Percentiles rank a stretch among this genome's conserved stretches.
phyloP scores from a whole-genome alignment of 2,113 vertebrate genomes.

The Sclerurus mexicanus region DNA sequence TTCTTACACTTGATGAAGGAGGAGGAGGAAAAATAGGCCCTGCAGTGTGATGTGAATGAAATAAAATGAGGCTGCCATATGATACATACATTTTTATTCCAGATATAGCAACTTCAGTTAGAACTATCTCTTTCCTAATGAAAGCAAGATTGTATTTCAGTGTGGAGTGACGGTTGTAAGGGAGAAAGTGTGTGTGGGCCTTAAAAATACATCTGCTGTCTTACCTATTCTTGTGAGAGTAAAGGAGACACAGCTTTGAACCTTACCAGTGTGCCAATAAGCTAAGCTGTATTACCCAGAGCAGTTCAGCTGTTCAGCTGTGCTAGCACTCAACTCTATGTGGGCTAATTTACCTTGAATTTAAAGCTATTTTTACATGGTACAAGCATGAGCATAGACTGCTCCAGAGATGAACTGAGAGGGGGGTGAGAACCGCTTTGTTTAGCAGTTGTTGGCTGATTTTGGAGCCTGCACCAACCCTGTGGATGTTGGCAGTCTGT shows the following conservation, averaged over 20 bases:
- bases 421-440: neutral
- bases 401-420: neutral
- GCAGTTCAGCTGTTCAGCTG: neutral
- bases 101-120: neutral
- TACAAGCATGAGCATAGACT: neutral
- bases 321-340: neutral
- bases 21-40: neutral
- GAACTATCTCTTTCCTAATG: slow-evolving; percentile 8
- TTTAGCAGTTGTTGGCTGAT: neutral
- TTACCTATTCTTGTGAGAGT: neutral
- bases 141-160: slow-evolving; percentile 14
- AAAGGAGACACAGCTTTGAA: neutral
- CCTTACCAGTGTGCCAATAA: neutral
- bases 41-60: neutral
- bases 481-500: neutral
- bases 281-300: neutral
- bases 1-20: slow-evolving; percentile 21
- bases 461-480: neutral
- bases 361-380: neutral
- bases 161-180: neutral
- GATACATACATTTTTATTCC: neutral
- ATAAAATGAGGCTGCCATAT: slow-evolving; percentile 9
- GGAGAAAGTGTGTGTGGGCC: neutral
- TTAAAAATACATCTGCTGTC: neutral
- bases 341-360: neutral